Evolutionary conservation across 2,797 vertebrate species (phyloP).

Genomic region (Sarcophilus harrisii): DNA sequence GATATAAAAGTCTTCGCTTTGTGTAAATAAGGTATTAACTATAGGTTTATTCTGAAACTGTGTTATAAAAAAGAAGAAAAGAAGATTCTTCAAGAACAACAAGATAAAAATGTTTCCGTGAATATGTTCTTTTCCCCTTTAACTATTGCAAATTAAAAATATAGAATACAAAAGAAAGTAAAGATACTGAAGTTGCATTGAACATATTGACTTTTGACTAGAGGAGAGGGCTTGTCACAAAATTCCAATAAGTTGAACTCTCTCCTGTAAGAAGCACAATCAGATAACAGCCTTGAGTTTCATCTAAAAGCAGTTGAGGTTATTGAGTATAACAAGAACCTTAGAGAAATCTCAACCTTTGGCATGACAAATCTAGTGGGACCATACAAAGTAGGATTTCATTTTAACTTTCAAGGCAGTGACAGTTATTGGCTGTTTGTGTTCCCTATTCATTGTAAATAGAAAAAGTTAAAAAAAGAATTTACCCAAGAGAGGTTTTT

Average conservation of each 20-base stretch:
- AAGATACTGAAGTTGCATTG: conserved; percentile 25
- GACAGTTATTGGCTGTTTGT: conserved; percentile 57
- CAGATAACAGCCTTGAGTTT: conserved; percentile 33
- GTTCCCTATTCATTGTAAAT: conserved; percentile 68
- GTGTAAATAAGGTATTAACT: conserved; percentile 83
- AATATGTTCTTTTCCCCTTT: conserved; percentile 38
- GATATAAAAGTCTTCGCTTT: conserved; percentile 80
- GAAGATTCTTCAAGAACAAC: conserved; percentile 56
- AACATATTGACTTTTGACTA: background rate
- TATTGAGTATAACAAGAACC: conserved; percentile 57
- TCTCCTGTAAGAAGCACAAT: conserved; percentile 35
- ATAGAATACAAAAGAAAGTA: conserved; percentile 38
- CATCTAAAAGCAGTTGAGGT: conserved; percentile 33
- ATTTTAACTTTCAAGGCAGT: conserved; percentile 62
- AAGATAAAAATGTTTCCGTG: conserved; percentile 73
- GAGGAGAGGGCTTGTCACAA: fast-evolving
- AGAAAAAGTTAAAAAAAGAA: conserved; percentile 57
- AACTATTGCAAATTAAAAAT: conserved; percentile 53
- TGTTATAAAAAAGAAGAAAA: conserved; percentile 67
- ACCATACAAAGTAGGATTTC: conserved; percentile 67
- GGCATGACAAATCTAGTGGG: conserved; percentile 51
- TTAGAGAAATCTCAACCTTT: conserved; percentile 68
- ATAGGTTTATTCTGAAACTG: conserved; percentile 72
- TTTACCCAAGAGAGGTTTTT: conserved; percentile 55
- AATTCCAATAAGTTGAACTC: conserved; percentile 47